Percentiles rank a stretch among this genome's conserved stretches.
These are phyloP conservation scores for Sarcophaga carnaria DNA, from an alignment of 2,888 invertebrate genomes.

Conservation along the genomic window DNA sequence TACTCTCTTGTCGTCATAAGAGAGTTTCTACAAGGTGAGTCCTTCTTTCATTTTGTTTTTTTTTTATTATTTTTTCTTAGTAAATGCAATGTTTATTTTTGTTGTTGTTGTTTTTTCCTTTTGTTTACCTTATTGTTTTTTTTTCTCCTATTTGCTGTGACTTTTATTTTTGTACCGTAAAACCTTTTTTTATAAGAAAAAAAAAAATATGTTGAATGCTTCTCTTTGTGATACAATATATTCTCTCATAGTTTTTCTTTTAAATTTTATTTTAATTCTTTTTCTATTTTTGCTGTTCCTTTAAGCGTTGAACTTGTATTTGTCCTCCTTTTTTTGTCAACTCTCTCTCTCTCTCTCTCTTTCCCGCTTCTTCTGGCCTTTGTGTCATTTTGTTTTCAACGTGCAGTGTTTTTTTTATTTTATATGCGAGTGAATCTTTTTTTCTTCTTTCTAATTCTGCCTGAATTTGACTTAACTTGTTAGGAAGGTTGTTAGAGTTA, in stretches of 20 bases:
- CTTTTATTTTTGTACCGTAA: conserved; percentile 51
- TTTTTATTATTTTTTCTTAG: neutral
- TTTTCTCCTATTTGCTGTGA: conserved; percentile 16
- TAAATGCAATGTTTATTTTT: conserved; percentile 15
- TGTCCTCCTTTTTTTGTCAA: conserved; percentile 42
- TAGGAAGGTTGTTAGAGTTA: neutral
- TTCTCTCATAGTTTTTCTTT: conserved; percentile 27
- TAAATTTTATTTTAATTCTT: neutral
- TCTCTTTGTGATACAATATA: neutral
- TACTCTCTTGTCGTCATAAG: neutral
- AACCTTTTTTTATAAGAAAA: conserved; percentile 43
- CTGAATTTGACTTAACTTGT: neutral
- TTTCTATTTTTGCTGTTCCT: neutral
- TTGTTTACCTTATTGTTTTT: conserved; percentile 2
- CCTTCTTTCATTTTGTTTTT: neutral
- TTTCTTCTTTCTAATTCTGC: neutral
- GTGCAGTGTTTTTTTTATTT: conserved; percentile 14
- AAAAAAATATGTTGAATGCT: conserved; percentile 14
- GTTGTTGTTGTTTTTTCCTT: conserved; percentile 25
- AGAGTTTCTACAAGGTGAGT: conserved; percentile 38
- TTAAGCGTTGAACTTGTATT: conserved; percentile 53
- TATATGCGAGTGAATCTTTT: neutral
- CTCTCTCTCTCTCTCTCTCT: neutral
- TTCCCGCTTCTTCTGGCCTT: conserved; percentile 35
- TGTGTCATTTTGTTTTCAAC: conserved; percentile 35